Evolutionary conservation across 2,797 vertebrate species (phyloP), one percentile per base, ranked within the genome.

Genomic region (Knipowitschia caucasica): DNA sequence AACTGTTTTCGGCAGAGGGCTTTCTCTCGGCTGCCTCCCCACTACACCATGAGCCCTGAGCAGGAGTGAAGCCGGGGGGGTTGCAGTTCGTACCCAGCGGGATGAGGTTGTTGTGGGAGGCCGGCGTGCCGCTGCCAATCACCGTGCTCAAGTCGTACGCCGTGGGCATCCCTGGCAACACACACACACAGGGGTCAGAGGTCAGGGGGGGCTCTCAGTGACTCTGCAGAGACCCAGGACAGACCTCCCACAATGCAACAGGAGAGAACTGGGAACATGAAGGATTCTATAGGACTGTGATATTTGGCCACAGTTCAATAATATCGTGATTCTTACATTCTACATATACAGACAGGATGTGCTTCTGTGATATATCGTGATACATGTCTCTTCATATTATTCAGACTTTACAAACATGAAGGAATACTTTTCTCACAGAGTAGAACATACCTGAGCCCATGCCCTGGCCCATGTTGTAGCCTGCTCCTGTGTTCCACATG

Each of bases 71-170:
- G 56, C 40, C 44, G 42, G 56, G 42, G 42, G 23, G 17, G 50
- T 69, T 54, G 59, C 36, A 50, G 66, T 47, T 77, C 91, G 69
- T 92, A 96, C 95, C 95, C 59, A 97, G 74, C 67, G 95, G 95
- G 77, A 97, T 96, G 84, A 96, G 91, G 90, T 97, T 97, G 91
- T 95, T 97, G 89, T 96, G 94, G 81, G 92, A 90, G 65, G 92
- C 93, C 12, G 93, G 75, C 26, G 93, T 86, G 66, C 94, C 87
- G 7, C 93, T 86, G 23, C 92, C 91, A 4, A 96, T 95, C 82
- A 96, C 94, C 81, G 94, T 94, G 85, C 95, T 97, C 82, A 97
- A 93, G 89, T 97, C 95, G 62, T 96, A 97, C 67, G 95, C 94
- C 24, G 93, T 83, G 31, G 94, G 94, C 94, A 97, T 95, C 75